These are phyloP conservation scores for Prochilodus magdalenae DNA, from an alignment of 2,113 vertebrate species.

Conservation along the genomic window DNA sequence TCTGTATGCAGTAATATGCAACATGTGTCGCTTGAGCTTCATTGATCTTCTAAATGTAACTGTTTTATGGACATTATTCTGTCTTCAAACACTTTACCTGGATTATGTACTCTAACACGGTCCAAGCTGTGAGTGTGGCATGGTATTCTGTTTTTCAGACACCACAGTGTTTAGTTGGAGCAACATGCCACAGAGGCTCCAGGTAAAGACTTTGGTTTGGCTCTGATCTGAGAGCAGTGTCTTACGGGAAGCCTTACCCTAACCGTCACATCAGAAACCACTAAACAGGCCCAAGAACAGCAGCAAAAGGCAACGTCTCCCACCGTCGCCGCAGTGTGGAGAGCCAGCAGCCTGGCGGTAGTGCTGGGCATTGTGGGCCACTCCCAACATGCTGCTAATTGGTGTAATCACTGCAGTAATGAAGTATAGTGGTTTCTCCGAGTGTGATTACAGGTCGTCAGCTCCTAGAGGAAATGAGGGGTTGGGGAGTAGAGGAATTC, in stretches of 20 bases:
- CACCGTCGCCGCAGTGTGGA: slow-evolving; percentile 29
- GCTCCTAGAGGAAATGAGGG: slow-evolving; percentile 60
- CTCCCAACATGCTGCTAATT: slow-evolving; percentile 63
- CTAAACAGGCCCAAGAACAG: background rate
- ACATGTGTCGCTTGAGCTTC: slow-evolving; percentile 40
- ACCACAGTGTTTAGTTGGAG: background rate
- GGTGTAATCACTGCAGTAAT: slow-evolving; percentile 64
- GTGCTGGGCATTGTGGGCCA: slow-evolving; percentile 53
- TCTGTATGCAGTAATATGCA: slow-evolving; percentile 40
- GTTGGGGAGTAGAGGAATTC: slow-evolving; percentile 59
- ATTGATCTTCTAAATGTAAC: background rate
- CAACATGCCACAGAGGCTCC: background rate
- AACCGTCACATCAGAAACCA: slow-evolving; percentile 2
- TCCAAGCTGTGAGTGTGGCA: background rate
- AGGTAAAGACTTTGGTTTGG: background rate
- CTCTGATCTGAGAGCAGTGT: background rate
- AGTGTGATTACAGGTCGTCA: slow-evolving; percentile 62
- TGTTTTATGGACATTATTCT: background rate
- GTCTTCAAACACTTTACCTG: slow-evolving; percentile 5
- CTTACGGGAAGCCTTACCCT: background rate
- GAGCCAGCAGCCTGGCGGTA: slow-evolving; percentile 43
- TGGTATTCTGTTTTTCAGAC: background rate
- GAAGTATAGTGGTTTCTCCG: slow-evolving; percentile 57
- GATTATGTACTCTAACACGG: background rate
- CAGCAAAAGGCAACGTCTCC: slow-evolving; percentile 18